Base-by-base conservation (phyloP, 2,888 invertebrate species). In the Julus scandinavius region DNA sequence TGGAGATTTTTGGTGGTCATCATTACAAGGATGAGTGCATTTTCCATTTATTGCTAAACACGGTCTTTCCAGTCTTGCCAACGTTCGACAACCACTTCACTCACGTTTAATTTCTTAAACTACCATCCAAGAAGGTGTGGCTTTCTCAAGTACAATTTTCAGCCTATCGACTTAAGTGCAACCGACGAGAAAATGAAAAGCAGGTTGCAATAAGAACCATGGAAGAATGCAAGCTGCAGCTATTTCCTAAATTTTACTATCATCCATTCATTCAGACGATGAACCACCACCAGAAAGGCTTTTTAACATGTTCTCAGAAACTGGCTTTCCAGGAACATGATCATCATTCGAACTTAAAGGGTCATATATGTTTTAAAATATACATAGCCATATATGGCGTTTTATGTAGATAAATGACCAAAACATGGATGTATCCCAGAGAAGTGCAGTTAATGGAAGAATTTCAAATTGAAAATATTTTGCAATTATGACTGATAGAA, bases 131-230 rank as follows among this genome's bases (percentile, higher is more conserved):
- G n/a, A n/a, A 63, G 63, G 63, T 17, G 63, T 6, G 54, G 17
- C 29, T 72, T 20, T 20, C 72, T 72, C 7, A 11, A 72, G 29
- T 29, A 72, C 72, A 72, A 72, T 72, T 72, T 72, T 29, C 72
- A 72, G 72, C 72, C 72, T 72, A 72, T 72, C 72, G 72, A 72
- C 72, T 72, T 72, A 72, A 72, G 72, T 72, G 72, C 72, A 72
- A 72, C 72, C 72, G 29, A 72, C 72, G 72, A 72, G 72, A 72
- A 72, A 72, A 72, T 72, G 72, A 72, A 72, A 29, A 72, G 72
- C 72, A 72, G 29, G 72, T 72, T 72, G 29, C 72, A 29, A 5
- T 72, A 72, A 72, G 72, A 29, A 72, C 72, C 9, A 29, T 72
- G 72, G 72, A 72, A 29, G 29, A 29, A 72, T 1, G 11, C 6